Evolutionary conservation across 2,113 vertebrate genomes (phyloP).

Genomic region (Tetrax tetrax): DNA sequence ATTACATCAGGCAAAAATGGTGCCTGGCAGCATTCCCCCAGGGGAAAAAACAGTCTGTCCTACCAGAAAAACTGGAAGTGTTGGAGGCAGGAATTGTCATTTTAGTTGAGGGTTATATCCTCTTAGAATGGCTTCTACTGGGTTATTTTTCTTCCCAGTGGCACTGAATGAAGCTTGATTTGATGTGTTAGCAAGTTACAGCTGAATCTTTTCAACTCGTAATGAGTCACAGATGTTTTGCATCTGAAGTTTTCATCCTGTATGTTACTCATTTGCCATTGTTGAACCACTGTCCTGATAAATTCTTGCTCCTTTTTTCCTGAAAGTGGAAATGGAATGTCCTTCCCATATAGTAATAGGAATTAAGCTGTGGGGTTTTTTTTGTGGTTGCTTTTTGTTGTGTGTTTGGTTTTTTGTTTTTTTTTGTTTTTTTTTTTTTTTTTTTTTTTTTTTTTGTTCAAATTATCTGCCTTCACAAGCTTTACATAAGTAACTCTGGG

Average conservation of each 20-base stretch:
- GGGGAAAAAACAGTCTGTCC: background rate
- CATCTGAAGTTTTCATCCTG: background rate
- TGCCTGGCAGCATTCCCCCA: background rate
- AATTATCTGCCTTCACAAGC: background rate
- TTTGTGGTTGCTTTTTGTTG: background rate
- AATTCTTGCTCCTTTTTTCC: background rate
- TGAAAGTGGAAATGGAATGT: background rate
- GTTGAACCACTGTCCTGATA: background rate
- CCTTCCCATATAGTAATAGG: background rate
- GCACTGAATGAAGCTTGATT: conserved; percentile 34
- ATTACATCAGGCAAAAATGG: background rate
- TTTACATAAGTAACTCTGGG: background rate
- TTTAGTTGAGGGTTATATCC: background rate
- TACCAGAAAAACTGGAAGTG: background rate
- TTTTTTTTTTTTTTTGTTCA: background rate
- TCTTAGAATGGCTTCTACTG: background rate
- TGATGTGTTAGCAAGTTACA: background rate
- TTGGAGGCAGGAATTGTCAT: background rate
- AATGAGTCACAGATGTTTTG: conserved; percentile 13
- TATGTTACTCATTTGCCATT: background rate
- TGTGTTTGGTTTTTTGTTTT: no score
- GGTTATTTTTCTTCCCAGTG: background rate
- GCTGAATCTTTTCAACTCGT: background rate
- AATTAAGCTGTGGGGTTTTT: background rate
- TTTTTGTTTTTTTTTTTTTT: background rate